phyloP scores from a whole-genome alignment of 2,797 vertebrate genomes.

The Gouania willdenowi region DNA sequence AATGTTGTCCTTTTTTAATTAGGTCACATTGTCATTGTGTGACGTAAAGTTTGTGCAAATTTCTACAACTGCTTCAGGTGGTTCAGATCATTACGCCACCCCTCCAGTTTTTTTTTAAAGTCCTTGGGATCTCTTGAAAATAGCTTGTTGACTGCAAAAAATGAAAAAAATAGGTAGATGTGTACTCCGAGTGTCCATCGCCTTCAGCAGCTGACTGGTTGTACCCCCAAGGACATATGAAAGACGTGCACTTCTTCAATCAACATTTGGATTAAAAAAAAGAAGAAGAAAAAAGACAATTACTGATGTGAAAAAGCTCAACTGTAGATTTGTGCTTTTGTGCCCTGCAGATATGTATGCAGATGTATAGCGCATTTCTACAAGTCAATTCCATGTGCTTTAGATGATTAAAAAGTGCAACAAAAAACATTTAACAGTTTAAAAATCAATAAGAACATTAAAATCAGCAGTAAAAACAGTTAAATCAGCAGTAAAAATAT shows the following conservation, averaged over 20 bases:
- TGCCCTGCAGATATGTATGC: no score
- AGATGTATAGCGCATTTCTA: no score
- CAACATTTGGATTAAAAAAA: background rate
- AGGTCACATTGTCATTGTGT: background rate
- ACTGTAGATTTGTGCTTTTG: no score
- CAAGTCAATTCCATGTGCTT: no score
- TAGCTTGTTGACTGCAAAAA: constrained; percentile 23
- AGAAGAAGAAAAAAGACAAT: no score
- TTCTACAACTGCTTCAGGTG: background rate
- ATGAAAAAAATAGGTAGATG: constrained; percentile 19
- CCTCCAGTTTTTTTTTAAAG: background rate
- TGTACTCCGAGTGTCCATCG: constrained; percentile 4
- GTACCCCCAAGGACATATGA: background rate
- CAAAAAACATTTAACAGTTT: no score
- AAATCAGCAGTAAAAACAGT: no score
- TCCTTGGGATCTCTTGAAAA: constrained; percentile 48
- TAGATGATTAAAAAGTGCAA: no score
- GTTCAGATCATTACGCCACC: background rate
- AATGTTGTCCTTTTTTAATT: background rate
- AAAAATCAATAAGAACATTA: no score
- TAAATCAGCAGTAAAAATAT: no score
- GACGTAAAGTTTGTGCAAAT: background rate
- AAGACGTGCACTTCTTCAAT: background rate
- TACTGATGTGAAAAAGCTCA: no score
- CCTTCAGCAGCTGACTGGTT: background rate